Evolutionary conservation across 2,888 invertebrate genomes (phyloP), one percentile per base, ranked within the genome.

Genomic region (Villa cingulata): DNA sequence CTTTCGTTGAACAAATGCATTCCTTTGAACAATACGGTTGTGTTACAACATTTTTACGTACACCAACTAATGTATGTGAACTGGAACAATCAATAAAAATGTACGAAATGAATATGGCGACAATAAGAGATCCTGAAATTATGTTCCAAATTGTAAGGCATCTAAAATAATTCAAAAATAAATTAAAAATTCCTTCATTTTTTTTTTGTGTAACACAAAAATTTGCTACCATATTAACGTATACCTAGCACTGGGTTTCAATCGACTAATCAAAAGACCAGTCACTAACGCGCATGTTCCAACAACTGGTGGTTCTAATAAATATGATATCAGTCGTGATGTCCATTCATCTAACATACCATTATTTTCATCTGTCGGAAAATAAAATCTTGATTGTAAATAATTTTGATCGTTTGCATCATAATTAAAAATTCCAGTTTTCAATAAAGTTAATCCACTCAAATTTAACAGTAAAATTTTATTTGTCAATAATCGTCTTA

Each of bases 321-420:
- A 63, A 58, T 71, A 74, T 16, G 70, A 65, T 2, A 74, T 58
- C 45, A 75, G 64, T 49, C 76, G 68, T 1, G 74, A 71, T 7
- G 65, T 58, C 60, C 74, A 70, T n/a, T 77, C 74, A 58, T 77
- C 76, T 2, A 65, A 63, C 20, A 76, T 70, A 9, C 77, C 72
- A 39, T 69, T 70, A 43, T 64, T 60, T 18, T 70, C 75, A 45
- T 66, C 55, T 62, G 70, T 70, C 1, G 77, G 73, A 20, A 76
- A 62, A 49, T 73, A 73, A 61, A 76, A 80, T 52, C 75, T 70
- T 0, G 79, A 72, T 56, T 78, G 76, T 54, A 78, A 64, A 55
- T 75, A 76, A 43, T 68, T 64, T 52, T 76, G 72, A 61, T 79
- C 77, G 51, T 74, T 71, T 16, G 66, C 58, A 2, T 65, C 58